Conservation (phyloP, 2,888 invertebrate species). For the Papilio gigon region DNA sequence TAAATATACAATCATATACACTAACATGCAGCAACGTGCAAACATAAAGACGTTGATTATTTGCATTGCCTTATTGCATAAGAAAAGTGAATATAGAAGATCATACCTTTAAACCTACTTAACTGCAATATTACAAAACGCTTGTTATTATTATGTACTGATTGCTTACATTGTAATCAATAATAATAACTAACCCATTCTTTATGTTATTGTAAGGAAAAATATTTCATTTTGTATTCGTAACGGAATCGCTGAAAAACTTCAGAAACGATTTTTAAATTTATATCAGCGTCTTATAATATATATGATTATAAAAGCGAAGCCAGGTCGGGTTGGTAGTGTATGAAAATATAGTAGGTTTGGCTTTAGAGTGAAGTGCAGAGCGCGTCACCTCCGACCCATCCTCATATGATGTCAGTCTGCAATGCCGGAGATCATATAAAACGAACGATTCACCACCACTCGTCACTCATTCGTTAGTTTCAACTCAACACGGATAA, state of each 20-base stretch:
- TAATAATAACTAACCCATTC: neutral
- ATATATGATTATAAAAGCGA: neutral
- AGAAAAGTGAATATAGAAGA: neutral
- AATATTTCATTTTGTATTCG: neutral
- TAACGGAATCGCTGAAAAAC: neutral
- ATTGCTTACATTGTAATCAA: neutral
- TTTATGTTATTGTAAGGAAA: no score
- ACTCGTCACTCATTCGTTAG: slow-evolving; percentile 79
- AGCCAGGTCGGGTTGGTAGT: slow-evolving; percentile 35
- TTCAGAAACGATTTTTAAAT: neutral
- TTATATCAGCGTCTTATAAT: no score
- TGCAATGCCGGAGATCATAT: slow-evolving; percentile 75
- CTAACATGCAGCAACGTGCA: neutral
- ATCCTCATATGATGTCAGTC: slow-evolving; percentile 74
- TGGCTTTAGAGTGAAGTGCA: slow-evolving; percentile 50
- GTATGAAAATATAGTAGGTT: slow-evolving; percentile 61
- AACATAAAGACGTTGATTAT: neutral
- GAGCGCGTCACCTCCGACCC: slow-evolving; percentile 56
- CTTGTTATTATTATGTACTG: neutral
- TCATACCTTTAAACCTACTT: neutral
- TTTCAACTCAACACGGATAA: slow-evolving; percentile 77
- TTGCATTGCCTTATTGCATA: slow-evolving; percentile 13
- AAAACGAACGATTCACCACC: slow-evolving; percentile 73
- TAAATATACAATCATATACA: neutral
- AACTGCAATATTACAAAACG: neutral